Conservation (phyloP, 2,888 invertebrate genomes). For the Latheticus oryzae region DNA sequence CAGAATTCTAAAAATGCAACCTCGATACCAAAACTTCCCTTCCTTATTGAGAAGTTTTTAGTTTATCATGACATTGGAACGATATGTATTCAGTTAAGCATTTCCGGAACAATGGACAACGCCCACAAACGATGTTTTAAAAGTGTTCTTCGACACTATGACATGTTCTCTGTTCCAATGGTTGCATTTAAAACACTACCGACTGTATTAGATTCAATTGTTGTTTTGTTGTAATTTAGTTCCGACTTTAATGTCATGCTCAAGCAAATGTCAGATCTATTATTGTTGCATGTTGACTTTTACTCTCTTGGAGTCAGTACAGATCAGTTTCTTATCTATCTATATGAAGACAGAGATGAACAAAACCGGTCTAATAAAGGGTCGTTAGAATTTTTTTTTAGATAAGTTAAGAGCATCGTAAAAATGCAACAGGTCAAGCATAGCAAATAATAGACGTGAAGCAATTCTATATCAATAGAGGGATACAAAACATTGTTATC, state of each 20-base stretch:
- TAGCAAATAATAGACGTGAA: conserved; percentile 19
- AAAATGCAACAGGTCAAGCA: conserved; percentile 23
- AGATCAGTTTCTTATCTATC: conserved; percentile 18
- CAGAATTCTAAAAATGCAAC: conserved; percentile 20
- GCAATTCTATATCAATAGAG: conserved; percentile 14
- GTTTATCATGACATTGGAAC: conserved; percentile 32
- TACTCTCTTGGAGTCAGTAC: conserved; percentile 13
- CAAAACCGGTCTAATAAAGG: conserved; percentile 30
- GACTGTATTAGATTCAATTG: conserved; percentile 23
- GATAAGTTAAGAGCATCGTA: conserved; percentile 3
- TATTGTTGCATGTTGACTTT: conserved; percentile 25
- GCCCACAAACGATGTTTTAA: conserved; percentile 20
- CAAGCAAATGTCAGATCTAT: conserved; percentile 35
- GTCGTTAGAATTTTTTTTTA: conserved; percentile 17
- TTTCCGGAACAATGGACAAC: conserved; percentile 27
- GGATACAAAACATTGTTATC: conserved; percentile 14
- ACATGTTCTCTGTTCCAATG: conserved; percentile 15
- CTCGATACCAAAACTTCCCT: conserved; percentile 20
- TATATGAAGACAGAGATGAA: conserved; percentile 2
- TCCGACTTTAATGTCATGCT: conserved; percentile 35
- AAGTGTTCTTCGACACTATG: conserved; percentile 13
- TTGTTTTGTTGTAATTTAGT: conserved; percentile 28
- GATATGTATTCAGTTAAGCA: conserved; percentile 23
- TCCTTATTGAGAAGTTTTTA: conserved; percentile 16
- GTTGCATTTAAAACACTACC: conserved; percentile 5